These are phyloP conservation scores for Ailuropoda melanoleuca DNA, from an alignment of 2,113 vertebrate species.

Conservation along the genomic window DNA sequence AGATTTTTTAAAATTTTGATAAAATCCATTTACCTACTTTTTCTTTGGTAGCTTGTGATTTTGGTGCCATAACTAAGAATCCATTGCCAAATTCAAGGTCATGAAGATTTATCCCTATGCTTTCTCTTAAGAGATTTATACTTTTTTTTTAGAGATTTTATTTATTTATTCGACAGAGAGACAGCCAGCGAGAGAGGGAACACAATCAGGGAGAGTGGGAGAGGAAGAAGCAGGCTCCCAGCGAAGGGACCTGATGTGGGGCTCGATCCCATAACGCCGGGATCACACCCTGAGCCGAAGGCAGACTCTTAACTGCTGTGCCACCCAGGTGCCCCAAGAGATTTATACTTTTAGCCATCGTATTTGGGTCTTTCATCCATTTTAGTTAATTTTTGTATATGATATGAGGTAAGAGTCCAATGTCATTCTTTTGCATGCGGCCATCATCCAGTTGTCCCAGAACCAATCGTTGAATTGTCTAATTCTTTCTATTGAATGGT, in stretches of 20 bases:
- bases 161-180: too few relatives aligned
- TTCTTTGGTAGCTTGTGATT: neutral
- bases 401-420: neutral
- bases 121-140: neutral
- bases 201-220: too few relatives aligned
- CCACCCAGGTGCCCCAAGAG: too few relatives aligned
- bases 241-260: too few relatives aligned
- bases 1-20: neutral
- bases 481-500: neutral
- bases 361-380: neutral
- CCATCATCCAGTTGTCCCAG: neutral
- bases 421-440: neutral
- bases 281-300: too few relatives aligned
- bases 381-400: neutral
- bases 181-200: too few relatives aligned
- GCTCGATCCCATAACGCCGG: too few relatives aligned
- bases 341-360: neutral
- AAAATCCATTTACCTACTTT: neutral
- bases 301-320: too few relatives aligned
- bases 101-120: neutral
- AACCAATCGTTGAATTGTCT: neutral
- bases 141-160: too few relatives aligned
- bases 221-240: too few relatives aligned
- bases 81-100: neutral
- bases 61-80: neutral